Conservation (phyloP, 2,797 vertebrate genomes). For the Micrastur ruficollis region DNA sequence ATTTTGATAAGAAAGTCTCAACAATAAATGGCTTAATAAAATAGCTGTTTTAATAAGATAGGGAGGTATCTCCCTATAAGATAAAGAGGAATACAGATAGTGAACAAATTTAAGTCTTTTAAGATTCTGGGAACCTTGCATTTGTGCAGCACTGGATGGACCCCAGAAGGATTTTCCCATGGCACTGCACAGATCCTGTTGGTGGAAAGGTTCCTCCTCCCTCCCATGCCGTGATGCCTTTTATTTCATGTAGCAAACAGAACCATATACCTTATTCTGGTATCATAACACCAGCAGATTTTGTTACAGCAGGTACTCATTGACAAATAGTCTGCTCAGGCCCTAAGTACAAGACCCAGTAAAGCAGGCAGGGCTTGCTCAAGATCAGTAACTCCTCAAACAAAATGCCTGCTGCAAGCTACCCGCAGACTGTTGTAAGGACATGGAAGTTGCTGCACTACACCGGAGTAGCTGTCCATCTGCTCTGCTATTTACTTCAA, state of each 20-base stretch:
- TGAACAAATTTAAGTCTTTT: background rate
- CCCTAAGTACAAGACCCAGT: background rate
- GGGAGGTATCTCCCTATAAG: no score
- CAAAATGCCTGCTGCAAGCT: background rate
- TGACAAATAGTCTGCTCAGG: background rate
- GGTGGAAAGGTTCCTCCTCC: background rate
- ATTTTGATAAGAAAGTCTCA: background rate
- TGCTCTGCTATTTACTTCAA: background rate
- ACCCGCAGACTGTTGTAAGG: background rate
- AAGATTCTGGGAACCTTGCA: background rate
- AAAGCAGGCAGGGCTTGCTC: background rate
- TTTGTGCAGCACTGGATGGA: background rate
- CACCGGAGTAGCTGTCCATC: background rate
- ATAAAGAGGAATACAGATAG: background rate
- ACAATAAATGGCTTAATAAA: background rate
- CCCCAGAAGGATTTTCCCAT: background rate
- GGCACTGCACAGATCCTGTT: background rate
- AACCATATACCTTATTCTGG: background rate
- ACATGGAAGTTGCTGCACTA: background rate
- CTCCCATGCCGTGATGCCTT: background rate
- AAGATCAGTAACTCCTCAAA: background rate
- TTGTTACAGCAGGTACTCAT: background rate
- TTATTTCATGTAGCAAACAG: background rate
- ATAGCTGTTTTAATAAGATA: background rate
- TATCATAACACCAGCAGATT: background rate